These are phyloP conservation scores for Peromyscus melanophrys DNA, from an alignment of 2,797 vertebrate species.

Conservation along the genomic window DNA sequence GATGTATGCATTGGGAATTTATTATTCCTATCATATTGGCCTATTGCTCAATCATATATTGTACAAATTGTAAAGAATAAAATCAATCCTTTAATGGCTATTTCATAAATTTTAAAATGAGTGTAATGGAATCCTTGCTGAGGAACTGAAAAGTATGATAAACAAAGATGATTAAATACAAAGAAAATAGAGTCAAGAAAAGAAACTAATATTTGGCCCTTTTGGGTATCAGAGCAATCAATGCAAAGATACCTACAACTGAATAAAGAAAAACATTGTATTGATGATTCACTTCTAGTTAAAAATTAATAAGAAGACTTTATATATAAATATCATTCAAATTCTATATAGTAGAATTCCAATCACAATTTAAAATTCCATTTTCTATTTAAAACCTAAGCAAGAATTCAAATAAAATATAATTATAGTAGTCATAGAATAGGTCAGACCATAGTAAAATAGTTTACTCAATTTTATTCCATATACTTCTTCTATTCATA, in stretches of 20 bases:
- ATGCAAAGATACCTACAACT: neutral
- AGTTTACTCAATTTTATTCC: neutral
- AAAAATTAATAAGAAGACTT: neutral
- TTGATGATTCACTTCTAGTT: neutral
- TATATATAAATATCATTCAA: neutral
- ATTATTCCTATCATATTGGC: constrained; percentile 37
- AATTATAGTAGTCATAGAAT: neutral
- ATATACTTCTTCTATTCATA: neutral
- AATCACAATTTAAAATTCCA: constrained; percentile 33
- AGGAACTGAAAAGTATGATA: neutral
- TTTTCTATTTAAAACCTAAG: neutral
- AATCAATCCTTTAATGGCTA: neutral
- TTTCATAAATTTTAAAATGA: constrained; percentile 30
- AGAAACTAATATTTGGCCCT: neutral
- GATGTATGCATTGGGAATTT: constrained; percentile 5
- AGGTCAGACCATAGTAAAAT: neutral
- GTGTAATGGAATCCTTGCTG: neutral
- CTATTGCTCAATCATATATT: neutral
- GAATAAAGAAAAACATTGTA: neutral
- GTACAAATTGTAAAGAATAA: neutral
- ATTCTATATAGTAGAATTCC: neutral
- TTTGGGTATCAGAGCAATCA: neutral
- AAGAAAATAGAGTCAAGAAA: neutral
- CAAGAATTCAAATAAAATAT: neutral
- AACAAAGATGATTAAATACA: neutral